Base-by-base conservation (phyloP, 1,140 invertebrate genomes). In the Diorhabda elongata region DNA sequence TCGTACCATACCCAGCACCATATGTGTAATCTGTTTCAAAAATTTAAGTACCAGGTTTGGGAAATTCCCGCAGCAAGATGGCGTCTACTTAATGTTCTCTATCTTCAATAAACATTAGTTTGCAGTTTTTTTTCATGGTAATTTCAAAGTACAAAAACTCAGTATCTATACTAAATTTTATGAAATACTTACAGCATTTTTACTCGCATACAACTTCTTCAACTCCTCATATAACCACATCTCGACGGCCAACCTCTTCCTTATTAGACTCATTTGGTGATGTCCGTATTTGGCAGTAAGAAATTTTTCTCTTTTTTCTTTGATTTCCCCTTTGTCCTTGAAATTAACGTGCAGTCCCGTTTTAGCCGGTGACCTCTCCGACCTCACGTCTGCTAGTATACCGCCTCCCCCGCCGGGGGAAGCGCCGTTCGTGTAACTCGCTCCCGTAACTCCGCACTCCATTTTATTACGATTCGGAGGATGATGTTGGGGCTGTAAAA, bases 221-320 rank as follows among this genome's bases (percentile, higher is more conserved):
- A 98, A 86, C 82, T 97, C 91, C 79, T 98, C 95, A 82, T 96
- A 97, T 58, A 98, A 88, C 96, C 96, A 98, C 92, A 98, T 97
- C 83, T 98, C 96, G 6, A 98, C 96, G 7, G 92, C 91, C 67
- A 98, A 85, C 79, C 96, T 85, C 83, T 98, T 98, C 73, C 95
- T 88, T 77, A 98, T 98, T 70, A 98, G 88, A 76, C 90, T 93
- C 96, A 98, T 98, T 85, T 98, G 96, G 84, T 98, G 96, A 71
- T 92, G 92, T 66, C 95, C 95, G 79, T 98, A 98, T 82, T 98
- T 98, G 70, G 96, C 95, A 45, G 96, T 98, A 69, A 98, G 88
- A 83, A 97, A 98, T 83, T 97, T 96, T 82, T 97, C 94, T 47
- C 93, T 84, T 26, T 92, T 87, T 80, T 95, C 92, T 80, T 94